phyloP scores from a whole-genome alignment of 2,797 vertebrate genomes.

The Sibirionetta formosa region DNA sequence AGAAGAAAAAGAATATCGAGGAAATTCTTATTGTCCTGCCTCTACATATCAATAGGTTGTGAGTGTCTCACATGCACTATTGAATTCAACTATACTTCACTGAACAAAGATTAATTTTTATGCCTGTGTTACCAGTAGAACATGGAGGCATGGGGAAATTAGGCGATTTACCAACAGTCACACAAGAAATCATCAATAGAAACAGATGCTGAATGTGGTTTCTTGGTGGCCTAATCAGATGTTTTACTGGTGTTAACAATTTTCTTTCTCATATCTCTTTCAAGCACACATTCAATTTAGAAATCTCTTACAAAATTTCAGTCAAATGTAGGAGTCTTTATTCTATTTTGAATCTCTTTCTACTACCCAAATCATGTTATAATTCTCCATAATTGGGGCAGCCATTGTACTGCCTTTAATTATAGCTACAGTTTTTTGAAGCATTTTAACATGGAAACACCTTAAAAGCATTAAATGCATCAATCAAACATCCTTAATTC shows the following conservation, averaged over 20 bases:
- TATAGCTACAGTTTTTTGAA: background rate
- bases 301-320: background rate
- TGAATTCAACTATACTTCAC: background rate
- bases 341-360: background rate
- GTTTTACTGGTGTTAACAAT: background rate
- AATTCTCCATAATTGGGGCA: background rate
- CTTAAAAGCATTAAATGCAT: conserved; percentile 23
- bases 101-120: background rate
- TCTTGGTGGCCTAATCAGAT: background rate
- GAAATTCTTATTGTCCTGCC: background rate
- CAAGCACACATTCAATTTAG: background rate
- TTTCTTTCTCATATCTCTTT: background rate
- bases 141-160: background rate
- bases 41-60: background rate
- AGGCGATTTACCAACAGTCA: background rate
- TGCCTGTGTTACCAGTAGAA: background rate
- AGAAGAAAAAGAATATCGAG: background rate
- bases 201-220: background rate
- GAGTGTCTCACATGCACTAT: background rate
- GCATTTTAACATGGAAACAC: conserved; percentile 39
- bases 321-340: background rate
- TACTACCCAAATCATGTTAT: background rate
- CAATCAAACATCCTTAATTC: conserved; percentile 7
- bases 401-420: background rate
- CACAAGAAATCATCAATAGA: background rate